These are phyloP conservation scores for Ceramica pisi DNA, from an alignment of 2,888 invertebrate genomes.

Conservation along the genomic window DNA sequence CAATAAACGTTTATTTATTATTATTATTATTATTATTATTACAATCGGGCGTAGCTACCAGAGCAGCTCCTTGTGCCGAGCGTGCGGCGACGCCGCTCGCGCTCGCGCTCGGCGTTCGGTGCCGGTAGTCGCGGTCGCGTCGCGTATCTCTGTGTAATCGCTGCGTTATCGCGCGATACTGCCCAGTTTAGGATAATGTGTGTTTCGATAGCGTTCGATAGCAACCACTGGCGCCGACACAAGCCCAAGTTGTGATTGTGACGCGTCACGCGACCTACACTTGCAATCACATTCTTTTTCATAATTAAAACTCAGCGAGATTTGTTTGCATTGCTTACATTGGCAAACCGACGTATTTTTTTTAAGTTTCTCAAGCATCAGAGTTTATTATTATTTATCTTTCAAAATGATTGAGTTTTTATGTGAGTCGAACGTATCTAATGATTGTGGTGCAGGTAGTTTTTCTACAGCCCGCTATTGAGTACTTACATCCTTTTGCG, in stretches of 20 bases:
- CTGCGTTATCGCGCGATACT: conserved; percentile 58
- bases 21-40: no score
- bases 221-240: conserved; percentile 2
- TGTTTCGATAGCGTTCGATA: conserved; percentile 57
- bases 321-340: not conserved
- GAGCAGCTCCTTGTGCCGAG: no score
- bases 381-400: not conserved
- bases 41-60: not conserved
- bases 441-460: no score
- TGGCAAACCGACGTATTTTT: not conserved
- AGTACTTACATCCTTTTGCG: not conserved
- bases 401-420: not conserved
- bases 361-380: no score
- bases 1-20: no score
- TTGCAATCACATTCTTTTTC: conserved; percentile 8
- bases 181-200: conserved; percentile 54
- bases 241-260: conserved; percentile 8
- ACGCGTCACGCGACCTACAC: not conserved
- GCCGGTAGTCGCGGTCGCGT: conserved; percentile 21
- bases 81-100: not conserved
- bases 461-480: not conserved
- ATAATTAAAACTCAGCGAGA: not conserved
- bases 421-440: no score
- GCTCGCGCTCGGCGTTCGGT: not conserved
- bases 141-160: conserved; percentile 55